phyloP scores from a whole-genome alignment of 2,797 vertebrate genomes.

The Coccyzus lansbergi region DNA sequence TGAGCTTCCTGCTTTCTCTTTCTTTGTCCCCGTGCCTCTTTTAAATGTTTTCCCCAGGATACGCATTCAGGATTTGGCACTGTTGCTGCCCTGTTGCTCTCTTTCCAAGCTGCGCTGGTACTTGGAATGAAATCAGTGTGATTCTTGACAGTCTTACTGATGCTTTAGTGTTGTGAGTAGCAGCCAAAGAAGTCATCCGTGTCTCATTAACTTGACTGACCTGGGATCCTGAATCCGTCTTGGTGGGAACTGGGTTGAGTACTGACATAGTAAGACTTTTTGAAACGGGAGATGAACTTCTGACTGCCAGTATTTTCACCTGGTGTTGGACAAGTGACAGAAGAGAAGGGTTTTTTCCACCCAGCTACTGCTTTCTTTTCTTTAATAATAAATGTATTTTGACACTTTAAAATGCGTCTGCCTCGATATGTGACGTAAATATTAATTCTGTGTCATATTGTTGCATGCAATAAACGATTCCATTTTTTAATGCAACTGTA shows the following conservation, averaged over 20 bases:
- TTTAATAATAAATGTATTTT: background rate
- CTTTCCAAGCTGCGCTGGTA: background rate
- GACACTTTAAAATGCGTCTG: background rate
- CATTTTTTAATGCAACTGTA: background rate
- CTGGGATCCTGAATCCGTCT: background rate
- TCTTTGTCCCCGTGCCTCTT: background rate
- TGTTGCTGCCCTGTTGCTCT: background rate
- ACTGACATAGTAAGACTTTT: background rate
- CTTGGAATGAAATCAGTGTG: background rate
- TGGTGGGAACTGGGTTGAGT: background rate
- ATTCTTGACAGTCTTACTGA: background rate
- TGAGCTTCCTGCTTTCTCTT: constrained; percentile 23
- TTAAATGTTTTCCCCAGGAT: background rate
- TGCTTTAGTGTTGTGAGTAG: background rate
- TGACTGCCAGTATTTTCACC: background rate
- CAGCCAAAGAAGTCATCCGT: background rate
- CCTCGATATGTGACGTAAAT: background rate
- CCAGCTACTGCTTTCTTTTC: background rate
- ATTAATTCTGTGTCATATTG: background rate
- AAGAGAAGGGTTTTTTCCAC: background rate
- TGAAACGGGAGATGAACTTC: background rate
- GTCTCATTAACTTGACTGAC: background rate
- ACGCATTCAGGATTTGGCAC: background rate
- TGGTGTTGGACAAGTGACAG: background rate
- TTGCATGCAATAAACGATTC: background rate